Evolutionary conservation across 53 echinoderm and acorn worm genomes (phyloP), one percentile per base, ranked within the genome.

Genomic region (Pentamera pediparva): DNA sequence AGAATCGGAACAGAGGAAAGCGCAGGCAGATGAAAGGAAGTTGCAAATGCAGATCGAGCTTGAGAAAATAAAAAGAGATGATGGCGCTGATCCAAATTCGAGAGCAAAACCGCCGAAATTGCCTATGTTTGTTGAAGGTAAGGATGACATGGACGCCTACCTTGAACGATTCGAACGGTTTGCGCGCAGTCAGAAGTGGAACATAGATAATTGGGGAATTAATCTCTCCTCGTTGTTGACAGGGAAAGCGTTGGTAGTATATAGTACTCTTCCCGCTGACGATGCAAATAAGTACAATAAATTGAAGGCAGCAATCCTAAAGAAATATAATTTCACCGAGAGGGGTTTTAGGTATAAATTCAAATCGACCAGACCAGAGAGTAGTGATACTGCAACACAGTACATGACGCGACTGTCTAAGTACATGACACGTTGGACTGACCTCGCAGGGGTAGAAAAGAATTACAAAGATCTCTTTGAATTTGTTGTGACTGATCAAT

Each of bases 291-390:
- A 78, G 24, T 78, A 69, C 39, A 55, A 69, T 0, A 54, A 4
- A 15, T 37, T 78, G 5, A 78, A 69, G 53, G 19, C 27, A 52
- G 55, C 65, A 15, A 19, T 78, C 10, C 52, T 49, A 8, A 76
- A 76, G 26, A 18, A 15, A 25, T 76, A 63, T 49, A 39, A 79
- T 3, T 29, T 69, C 3, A 69, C 69, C 15, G 79, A 79, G 39
- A 51, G 48, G 25, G 79, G 79, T 19, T 70, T 79, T 40, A 10
- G 70, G 6, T 53, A 52, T n/a, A 79, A 56, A 56, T 79, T 79
- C 17, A 79, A 26, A 38, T 30, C 39, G 37, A 26, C 79, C 18
- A 55, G 56, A 50, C 79, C 79, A 38, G 79, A 79, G 28, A 22
- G 10, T 17, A 32, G 70, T 51, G 79, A 56, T 20, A 70, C 55